phyloP scores from a whole-genome alignment of 1,140 invertebrate genomes.

The Brachionus sp. region DNA sequence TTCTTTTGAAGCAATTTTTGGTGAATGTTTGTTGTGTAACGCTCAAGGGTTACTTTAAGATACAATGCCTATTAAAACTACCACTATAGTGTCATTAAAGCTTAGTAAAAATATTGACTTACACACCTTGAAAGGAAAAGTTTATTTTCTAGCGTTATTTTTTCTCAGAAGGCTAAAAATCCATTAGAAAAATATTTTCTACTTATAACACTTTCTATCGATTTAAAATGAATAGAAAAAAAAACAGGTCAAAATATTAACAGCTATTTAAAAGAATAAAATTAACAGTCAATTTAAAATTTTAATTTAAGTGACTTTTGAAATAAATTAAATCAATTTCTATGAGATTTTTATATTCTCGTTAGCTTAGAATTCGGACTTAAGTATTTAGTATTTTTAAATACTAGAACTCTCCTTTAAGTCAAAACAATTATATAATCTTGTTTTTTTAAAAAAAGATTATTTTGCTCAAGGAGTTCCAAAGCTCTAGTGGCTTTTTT shows the following conservation, averaged over 20 bases:
- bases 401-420: not conserved
- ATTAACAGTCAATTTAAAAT: constrained; percentile 35
- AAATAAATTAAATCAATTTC: constrained; percentile 8
- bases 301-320: constrained; percentile 11
- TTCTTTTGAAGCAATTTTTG: not conserved
- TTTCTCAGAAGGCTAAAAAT: constrained; percentile 4
- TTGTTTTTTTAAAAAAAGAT: not conserved
- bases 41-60: not conserved
- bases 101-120: not conserved
- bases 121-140: constrained; percentile 8
- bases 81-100: not conserved
- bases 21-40: not conserved
- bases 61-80: not conserved
- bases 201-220: constrained; percentile 25
- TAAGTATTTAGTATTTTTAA: not conserved
- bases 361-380: not conserved
- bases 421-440: not conserved
- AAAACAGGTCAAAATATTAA: constrained; percentile 35
- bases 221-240: not conserved
- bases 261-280: constrained; percentile 24
- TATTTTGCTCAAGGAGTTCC: not conserved
- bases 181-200: constrained; percentile 32
- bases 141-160: not conserved
- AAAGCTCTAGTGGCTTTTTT: constrained; percentile 20
- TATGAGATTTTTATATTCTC: not conserved